A percentile compares a stretch with the other conserved stretches of the same genome.
phyloP scores from a whole-genome alignment of 1,140 invertebrate genomes.

The Varroa destructor region DNA sequence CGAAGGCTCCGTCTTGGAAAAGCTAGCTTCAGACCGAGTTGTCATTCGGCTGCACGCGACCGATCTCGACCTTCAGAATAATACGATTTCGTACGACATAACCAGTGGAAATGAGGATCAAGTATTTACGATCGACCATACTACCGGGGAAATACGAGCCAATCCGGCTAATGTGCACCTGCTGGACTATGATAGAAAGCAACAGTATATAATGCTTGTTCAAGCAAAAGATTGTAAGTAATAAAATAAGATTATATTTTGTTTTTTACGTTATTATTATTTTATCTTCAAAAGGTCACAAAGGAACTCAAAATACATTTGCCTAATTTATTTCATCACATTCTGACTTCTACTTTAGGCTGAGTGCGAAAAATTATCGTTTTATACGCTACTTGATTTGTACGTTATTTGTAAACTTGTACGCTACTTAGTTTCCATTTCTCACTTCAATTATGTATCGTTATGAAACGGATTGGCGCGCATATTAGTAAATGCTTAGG shows the following conservation, averaged over 20 bases:
- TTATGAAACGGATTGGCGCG: not conserved
- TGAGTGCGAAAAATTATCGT: too few species aligned
- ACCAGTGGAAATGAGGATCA: constrained; percentile 38
- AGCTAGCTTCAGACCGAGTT: constrained; percentile 33
- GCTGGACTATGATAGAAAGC: constrained; percentile 37
- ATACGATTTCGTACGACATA: constrained; percentile 38
- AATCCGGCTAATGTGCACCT: constrained; percentile 31
- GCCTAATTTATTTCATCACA: too few species aligned
- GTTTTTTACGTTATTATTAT: not conserved
- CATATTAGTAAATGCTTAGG: too few species aligned
- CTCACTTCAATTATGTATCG: not conserved
- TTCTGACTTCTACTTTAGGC: too few species aligned
- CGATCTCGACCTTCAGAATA: constrained; percentile 37
- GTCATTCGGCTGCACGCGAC: constrained; percentile 37
- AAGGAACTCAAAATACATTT: too few species aligned
- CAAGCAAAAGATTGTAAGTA: constrained; percentile 38
- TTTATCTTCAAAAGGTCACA: not conserved
- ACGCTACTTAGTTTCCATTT: not conserved
- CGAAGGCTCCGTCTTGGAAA: constrained; percentile 35
- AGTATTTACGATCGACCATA: constrained; percentile 37
- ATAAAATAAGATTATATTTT: not conserved
- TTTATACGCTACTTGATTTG: too few species aligned
- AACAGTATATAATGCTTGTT: constrained; percentile 36
- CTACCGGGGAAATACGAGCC: constrained; percentile 37
- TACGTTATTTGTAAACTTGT: too few species aligned